Percentiles rank a stretch among this genome's conserved stretches.
Evolutionary conservation across 2,888 invertebrate species (phyloP).

Genomic region (Keiferia lycopersicella): DNA sequence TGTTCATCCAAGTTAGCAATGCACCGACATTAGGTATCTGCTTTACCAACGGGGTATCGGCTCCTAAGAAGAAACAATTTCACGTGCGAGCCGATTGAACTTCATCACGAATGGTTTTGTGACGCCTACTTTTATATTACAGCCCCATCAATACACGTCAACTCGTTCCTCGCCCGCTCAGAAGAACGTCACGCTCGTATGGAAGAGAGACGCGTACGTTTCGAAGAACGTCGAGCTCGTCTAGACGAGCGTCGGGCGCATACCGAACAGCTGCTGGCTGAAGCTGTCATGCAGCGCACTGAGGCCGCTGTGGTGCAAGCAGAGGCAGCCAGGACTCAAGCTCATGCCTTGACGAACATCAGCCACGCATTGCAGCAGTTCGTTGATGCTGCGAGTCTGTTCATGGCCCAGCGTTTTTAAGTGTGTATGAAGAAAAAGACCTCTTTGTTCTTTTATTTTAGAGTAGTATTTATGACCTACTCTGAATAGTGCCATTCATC

Average conservation of each 20-base stretch:
- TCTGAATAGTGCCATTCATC: too few relatives aligned
- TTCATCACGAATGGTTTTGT: too few relatives aligned
- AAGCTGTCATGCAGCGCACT: slow-evolving; percentile 4
- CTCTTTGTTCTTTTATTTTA: too few relatives aligned
- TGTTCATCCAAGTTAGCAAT: too few relatives aligned
- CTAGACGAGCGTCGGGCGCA: neutral
- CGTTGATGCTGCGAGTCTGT: neutral
- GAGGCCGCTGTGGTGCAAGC: slow-evolving; percentile 8
- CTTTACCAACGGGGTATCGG: too few relatives aligned
- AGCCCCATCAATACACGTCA: neutral
- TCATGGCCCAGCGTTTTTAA: neutral
- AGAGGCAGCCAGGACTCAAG: neutral
- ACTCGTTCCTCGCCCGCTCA: neutral
- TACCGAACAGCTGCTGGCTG: neutral
- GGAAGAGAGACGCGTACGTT: neutral
- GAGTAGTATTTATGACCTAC: too few relatives aligned
- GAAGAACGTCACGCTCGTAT: neutral
- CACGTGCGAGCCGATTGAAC: too few relatives aligned
- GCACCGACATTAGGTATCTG: too few relatives aligned
- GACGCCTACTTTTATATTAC: neutral
- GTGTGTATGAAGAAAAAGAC: too few relatives aligned
- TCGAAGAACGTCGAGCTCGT: neutral
- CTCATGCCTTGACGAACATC: slow-evolving; percentile 4
- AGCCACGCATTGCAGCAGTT: neutral
- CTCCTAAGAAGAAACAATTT: too few relatives aligned